These are phyloP conservation scores for Polylopha cassiicola DNA, from an alignment of 2,888 invertebrate species.

Conservation along the genomic window DNA sequence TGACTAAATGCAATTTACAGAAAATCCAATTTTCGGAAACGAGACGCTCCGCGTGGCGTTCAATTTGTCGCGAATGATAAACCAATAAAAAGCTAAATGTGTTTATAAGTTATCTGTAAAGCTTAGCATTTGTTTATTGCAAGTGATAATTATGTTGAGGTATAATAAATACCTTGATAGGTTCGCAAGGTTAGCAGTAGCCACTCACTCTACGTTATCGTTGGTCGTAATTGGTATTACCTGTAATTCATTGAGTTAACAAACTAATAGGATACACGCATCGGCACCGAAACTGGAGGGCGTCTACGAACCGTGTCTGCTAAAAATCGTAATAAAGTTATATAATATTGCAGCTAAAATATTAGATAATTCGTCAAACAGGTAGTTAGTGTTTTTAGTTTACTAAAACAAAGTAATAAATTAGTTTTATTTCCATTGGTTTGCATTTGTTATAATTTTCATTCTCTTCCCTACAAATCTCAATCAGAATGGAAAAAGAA, in stretches of 20 bases:
- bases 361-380: too few species aligned
- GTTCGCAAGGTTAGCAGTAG: constrained; percentile 48
- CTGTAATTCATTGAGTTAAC: constrained; percentile 46
- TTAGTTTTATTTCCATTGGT: too few species aligned
- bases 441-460: too few species aligned
- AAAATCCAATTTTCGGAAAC: constrained; percentile 10
- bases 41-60: background rate
- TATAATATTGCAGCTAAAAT: constrained; percentile 4
- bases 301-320: constrained; percentile 40
- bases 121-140: too few species aligned
- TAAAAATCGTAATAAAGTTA: constrained; percentile 15
- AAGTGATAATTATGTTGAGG: constrained; percentile 17
- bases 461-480: too few species aligned
- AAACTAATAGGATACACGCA: constrained; percentile 57
- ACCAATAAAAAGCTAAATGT: constrained; percentile 5
- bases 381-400: too few species aligned
- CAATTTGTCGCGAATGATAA: constrained; percentile 5
- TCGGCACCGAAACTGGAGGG: constrained; percentile 43
- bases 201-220: constrained; percentile 23
- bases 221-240: constrained; percentile 34
- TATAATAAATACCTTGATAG: constrained; percentile 46
- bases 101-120: too few species aligned
- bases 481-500: too few species aligned
- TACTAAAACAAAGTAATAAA: too few species aligned
- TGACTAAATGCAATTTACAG: constrained; percentile 5